These are phyloP conservation scores for Xestia sexstrigata DNA, from an alignment of 2,888 invertebrate species.

Conservation along the genomic window DNA sequence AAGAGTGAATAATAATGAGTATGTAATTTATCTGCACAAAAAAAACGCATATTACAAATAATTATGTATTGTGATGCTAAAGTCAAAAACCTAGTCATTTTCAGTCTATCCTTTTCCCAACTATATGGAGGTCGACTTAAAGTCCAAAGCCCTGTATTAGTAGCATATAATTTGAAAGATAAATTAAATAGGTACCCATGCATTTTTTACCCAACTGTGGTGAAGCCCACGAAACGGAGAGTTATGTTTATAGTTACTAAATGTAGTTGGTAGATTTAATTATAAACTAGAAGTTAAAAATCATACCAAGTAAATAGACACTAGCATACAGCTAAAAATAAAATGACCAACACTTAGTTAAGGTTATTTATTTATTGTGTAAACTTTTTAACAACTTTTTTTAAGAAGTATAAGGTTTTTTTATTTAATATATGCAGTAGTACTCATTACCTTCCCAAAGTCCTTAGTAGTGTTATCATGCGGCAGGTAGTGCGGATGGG, in stretches of 20 bases:
- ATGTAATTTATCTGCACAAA: not conserved
- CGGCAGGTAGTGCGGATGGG: conserved; percentile 91
- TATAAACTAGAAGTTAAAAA: no score
- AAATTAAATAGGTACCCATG: not conserved
- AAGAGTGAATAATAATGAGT: not conserved
- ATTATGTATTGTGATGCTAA: not conserved
- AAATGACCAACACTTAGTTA: not conserved
- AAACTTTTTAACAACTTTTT: not conserved
- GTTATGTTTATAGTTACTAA: not conserved
- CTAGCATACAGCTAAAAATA: not conserved
- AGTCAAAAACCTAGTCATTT: not conserved
- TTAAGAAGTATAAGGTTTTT: not conserved
- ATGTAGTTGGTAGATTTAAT: not conserved
- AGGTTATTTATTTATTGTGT: not conserved
- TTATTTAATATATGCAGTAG: not conserved
- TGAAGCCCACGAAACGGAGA: no score
- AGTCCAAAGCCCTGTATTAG: not conserved
- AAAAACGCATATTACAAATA: not conserved
- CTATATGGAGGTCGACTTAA: not conserved
- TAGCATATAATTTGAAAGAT: not conserved
- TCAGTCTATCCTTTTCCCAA: not conserved
- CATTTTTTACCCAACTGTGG: not conserved
- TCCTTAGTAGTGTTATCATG: conserved; percentile 90
- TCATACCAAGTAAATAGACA: not conserved
- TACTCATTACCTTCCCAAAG: conserved; percentile 91